Evolutionary conservation across 53 echinoderm and acorn worm species (phyloP).

Genomic region (Pentamera pediparva): DNA sequence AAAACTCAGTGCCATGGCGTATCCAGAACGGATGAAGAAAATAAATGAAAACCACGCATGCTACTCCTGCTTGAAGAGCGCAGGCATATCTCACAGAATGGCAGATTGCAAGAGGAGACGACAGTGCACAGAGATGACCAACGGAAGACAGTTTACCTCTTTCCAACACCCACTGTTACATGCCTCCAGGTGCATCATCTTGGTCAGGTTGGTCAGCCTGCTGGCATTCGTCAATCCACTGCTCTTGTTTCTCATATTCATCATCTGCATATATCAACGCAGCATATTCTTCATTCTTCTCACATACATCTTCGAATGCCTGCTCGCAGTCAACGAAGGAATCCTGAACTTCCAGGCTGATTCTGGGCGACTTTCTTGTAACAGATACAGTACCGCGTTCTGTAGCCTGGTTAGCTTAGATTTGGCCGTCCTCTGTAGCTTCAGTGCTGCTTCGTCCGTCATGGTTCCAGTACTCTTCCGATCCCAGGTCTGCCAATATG

Average conservation of each 20-base stretch:
- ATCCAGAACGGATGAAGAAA: slow-evolving; percentile 31
- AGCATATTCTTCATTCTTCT: background rate
- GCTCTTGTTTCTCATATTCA: background rate
- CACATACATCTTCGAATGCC: slow-evolving; percentile 1
- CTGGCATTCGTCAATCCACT: slow-evolving; percentile 7
- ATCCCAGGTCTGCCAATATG: background rate
- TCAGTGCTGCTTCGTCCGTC: slow-evolving; percentile 7
- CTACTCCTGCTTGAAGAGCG: slow-evolving; percentile 65
- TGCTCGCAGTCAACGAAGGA: background rate
- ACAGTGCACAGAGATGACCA: slow-evolving; percentile 44
- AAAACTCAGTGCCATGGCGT: slow-evolving; percentile 27
- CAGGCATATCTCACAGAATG: slow-evolving; percentile 44
- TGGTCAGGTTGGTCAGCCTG: background rate
- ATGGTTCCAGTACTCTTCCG: background rate
- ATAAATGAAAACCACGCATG: slow-evolving; percentile 59
- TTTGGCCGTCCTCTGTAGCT: slow-evolving; percentile 4
- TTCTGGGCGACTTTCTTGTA: background rate
- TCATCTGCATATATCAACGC: no score
- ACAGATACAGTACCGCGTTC: background rate
- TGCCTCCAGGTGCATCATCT: background rate
- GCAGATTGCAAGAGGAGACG: slow-evolving; percentile 41
- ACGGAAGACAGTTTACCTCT: slow-evolving; percentile 39
- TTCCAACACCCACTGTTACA: slow-evolving; percentile 46
- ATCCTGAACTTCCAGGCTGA: background rate
- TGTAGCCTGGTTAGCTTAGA: background rate